These are phyloP conservation scores for Pavo muticus DNA, from an alignment of 2,113 vertebrate species.

Conservation along the genomic window DNA sequence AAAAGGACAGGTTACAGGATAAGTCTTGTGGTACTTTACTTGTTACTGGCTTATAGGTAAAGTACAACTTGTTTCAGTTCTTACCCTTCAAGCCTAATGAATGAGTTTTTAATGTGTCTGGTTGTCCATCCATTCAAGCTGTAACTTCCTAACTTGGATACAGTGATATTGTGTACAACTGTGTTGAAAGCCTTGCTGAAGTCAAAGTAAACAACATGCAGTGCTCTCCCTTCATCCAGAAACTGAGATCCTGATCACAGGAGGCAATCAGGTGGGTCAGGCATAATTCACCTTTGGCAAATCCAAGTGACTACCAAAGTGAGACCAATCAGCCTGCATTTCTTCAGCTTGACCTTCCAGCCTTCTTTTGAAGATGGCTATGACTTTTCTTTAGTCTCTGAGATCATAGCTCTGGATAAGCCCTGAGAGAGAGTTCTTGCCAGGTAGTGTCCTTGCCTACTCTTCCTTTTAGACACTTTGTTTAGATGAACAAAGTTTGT, in stretches of 20 bases:
- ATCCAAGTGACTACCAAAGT: not conserved
- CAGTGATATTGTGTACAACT: not conserved
- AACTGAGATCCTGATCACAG: not conserved
- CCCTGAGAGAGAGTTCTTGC: not conserved
- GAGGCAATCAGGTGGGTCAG: not conserved
- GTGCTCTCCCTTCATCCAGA: not conserved
- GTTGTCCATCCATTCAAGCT: not conserved
- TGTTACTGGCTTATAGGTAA: not conserved
- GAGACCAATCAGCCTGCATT: not conserved
- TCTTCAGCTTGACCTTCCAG: not conserved
- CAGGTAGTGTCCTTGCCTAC: not conserved
- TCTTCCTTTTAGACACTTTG: not conserved
- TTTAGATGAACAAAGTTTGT: constrained; percentile 22
- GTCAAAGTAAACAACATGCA: not conserved
- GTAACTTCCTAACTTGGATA: not conserved
- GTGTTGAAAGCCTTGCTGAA: not conserved
- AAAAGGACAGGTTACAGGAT: not conserved
- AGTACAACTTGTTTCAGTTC: not conserved
- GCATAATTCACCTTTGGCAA: not conserved
- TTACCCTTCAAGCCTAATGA: not conserved
- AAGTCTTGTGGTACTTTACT: not conserved
- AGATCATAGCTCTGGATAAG: not conserved
- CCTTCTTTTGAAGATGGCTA: not conserved
- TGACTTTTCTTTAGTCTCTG: not conserved
- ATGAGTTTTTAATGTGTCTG: not conserved